phyloP scores from a whole-genome alignment of 2,888 invertebrate genomes.

The Eretmocerus hayati region DNA sequence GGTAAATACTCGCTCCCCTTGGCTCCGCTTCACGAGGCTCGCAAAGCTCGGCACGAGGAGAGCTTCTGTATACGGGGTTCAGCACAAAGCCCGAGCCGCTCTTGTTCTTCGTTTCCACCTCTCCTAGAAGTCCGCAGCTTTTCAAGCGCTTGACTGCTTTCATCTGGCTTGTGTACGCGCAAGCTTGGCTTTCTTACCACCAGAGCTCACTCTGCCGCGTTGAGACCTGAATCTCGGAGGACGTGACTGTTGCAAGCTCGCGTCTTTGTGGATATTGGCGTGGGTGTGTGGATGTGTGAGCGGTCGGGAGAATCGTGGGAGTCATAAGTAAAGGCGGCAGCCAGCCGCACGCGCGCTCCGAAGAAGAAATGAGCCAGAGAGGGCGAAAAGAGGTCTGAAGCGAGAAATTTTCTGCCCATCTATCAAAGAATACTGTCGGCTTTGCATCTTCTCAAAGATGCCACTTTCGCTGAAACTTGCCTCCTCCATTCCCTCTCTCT shows the following conservation, averaged over 20 bases:
- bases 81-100: not conserved
- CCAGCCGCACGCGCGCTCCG: conserved; percentile 16
- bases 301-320: conserved; percentile 11
- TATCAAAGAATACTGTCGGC: conserved; percentile 47
- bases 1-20: conserved; percentile 45
- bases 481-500: conserved; percentile 16
- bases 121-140: not conserved
- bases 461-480: conserved; percentile 32
- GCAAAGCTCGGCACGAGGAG: conserved; percentile 26
- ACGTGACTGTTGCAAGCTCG: too few species aligned
- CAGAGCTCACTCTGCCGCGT: not conserved
- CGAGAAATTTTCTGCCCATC: conserved; percentile 29
- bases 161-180: too few species aligned
- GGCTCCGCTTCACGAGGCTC: conserved; percentile 29
- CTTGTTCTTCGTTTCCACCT: conserved; percentile 8
- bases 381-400: conserved; percentile 27
- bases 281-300: too few species aligned
- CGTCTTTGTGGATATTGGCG: too few species aligned
- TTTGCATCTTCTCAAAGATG: conserved; percentile 46
- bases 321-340: not conserved
- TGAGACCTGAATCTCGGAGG: too few species aligned
- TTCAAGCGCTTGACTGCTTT: not conserved
- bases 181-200: not conserved
- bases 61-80: too few species aligned
- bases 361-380: conserved; percentile 24